Conservation (phyloP, 2,888 invertebrate genomes). For the Agrotis segetum region DNA sequence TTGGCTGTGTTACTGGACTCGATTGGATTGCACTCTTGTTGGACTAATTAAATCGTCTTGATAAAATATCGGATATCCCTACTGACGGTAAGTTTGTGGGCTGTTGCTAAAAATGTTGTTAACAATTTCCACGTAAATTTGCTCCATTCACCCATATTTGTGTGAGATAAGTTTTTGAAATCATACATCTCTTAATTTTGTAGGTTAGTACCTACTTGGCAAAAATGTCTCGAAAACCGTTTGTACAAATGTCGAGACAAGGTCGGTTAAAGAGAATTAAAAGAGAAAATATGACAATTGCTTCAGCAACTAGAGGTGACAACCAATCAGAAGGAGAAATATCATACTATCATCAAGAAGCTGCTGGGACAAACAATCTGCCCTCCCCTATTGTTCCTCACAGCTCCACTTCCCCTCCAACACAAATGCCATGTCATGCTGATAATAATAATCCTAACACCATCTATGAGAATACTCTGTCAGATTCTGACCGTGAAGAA, state of each 20-base stretch:
- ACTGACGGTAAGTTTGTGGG: neutral
- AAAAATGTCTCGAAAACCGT: slow-evolving; percentile 1
- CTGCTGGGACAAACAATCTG: neutral
- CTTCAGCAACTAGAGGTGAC: neutral
- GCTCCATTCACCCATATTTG: neutral
- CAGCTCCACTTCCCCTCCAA: neutral
- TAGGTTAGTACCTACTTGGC: neutral
- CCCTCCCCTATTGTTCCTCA: slow-evolving; percentile 1
- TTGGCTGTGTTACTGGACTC: neutral
- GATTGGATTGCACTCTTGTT: too few relatives aligned
- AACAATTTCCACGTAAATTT: neutral
- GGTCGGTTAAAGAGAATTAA: slow-evolving; percentile 7
- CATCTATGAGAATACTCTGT: slow-evolving; percentile 7
- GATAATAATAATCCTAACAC: slow-evolving; percentile 8
- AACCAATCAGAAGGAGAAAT: slow-evolving; percentile 3
- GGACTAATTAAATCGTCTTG: too few relatives aligned
- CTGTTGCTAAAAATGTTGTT: neutral
- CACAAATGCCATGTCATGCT: neutral
- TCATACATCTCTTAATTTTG: slow-evolving; percentile 1
- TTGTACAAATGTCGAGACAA: slow-evolving; percentile 3
- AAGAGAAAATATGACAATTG: slow-evolving; percentile 2
- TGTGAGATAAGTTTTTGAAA: neutral
- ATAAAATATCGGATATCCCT: too few relatives aligned
- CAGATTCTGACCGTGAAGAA: slow-evolving; percentile 6
- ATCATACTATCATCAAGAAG: neutral